A percentile compares a stretch with the other conserved stretches of the same genome.
Evolutionary conservation across 37 sponge, comb jelly and placozoan genomes (phyloP).

Genomic region (Eunapius fragilis): DNA sequence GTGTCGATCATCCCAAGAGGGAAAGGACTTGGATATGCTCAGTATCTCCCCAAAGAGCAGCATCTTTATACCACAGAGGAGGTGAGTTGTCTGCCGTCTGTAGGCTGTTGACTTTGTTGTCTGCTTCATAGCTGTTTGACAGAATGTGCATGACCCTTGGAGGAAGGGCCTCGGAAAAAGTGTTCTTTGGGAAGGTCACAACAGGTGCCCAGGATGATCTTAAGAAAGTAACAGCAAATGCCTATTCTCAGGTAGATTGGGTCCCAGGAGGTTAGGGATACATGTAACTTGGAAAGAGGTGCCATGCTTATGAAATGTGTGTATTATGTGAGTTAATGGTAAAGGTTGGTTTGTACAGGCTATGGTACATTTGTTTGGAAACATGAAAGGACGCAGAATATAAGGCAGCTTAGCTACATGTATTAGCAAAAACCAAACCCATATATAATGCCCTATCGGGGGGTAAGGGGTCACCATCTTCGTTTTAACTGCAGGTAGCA

Average conservation of each 20-base stretch:
- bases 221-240: conserved; percentile 87
- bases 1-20: conserved; percentile 96
- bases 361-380: too few relatives aligned
- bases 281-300: neutral
- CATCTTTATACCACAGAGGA: conserved; percentile 84
- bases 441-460: too few relatives aligned
- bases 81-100: conserved; percentile 3
- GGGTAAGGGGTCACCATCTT: neutral
- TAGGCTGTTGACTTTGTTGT: neutral
- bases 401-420: too few relatives aligned
- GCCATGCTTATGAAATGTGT: neutral
- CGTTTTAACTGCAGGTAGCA: conserved; percentile 55
- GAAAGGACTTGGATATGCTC: conserved; percentile 95
- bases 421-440: too few relatives aligned
- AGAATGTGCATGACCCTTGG: conserved; percentile 97
- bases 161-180: conserved; percentile 89
- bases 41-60: conserved; percentile 94
- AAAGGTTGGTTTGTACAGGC: too few relatives aligned
- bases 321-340: neutral
- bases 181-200: conserved; percentile 86
- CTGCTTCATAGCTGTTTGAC: conserved; percentile 71
- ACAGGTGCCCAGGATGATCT: conserved; percentile 97
- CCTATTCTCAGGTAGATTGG: conserved; percentile 82
- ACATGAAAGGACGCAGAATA: too few relatives aligned
- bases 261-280: neutral